Base-by-base conservation (phyloP, 37 sponge, comb jelly and placozoan species). In the Chondrosia reniformis region DNA sequence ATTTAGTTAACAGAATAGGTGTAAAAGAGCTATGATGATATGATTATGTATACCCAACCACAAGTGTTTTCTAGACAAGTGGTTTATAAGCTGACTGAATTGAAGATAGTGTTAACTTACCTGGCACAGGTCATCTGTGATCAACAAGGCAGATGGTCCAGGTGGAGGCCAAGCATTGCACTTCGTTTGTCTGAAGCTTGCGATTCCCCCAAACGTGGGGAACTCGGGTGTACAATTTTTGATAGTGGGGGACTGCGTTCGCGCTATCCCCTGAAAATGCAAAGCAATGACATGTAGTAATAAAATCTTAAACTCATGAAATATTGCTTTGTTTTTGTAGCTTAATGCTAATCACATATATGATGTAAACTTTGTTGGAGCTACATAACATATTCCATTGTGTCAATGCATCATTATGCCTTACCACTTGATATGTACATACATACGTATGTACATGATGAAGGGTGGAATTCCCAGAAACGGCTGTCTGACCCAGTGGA, bases 181-280 rank as follows among this genome's bases (percentile, higher is more conserved):
- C 95, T 84, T 84, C 77, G 94, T 80, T 75, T 66, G 79, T 91
- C 84, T 94, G 95, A 94, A 87, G 95, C 85, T 43, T 94, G 91
- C 90, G 95, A 90, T 94, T 80, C 85, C 95, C 91, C 88, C 88
- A 89, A 93, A 85, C 86, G 85, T 90, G 91, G 95, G 95, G 85
- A 84, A 87, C 95, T 94, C 95, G 87, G 90, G 88, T 81, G 91
- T 87, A 88, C 69, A 87, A 94, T 94, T 94, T 94, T 94, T 94
- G 95, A 52, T 84, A 94, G 95, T 55, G 91, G 91, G 91, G 91
- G 89, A 85, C 85, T 89, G 95, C 91, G 95, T 94, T 87, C 91
- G 95, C 91, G 95, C 95, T 76, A 82, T 83, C 92, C 90, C 95
- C 88, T 56, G 7, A 6, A 24, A 56, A 6, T 28, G 4, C 2